A percentile compares a stretch with the other conserved stretches of the same genome.
phyloP scores from a whole-genome alignment of 2,888 invertebrate species.

The Hydrotaea cyrtoneurina region DNA sequence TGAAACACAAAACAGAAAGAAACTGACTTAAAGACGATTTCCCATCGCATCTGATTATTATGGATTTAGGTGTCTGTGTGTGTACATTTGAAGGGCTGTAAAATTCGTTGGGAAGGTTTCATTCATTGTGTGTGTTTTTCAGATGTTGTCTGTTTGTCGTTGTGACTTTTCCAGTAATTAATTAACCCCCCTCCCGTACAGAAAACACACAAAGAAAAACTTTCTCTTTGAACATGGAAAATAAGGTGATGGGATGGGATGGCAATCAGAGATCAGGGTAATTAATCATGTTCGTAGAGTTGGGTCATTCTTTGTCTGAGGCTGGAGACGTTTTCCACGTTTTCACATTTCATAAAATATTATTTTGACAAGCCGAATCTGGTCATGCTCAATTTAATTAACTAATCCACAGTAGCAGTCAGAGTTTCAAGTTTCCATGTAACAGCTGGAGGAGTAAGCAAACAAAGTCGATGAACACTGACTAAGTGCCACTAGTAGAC shows the following conservation, averaged over 20 bases:
- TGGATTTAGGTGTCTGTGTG: neutral
- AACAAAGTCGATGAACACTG: neutral
- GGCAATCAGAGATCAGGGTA: conserved; percentile 20
- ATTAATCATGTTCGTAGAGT: conserved; percentile 39
- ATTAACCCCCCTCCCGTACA: neutral
- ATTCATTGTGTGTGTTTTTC: neutral
- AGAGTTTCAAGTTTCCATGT: no score
- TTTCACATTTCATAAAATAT: no score
- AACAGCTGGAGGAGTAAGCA: no score
- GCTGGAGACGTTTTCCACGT: neutral
- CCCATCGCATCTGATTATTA: neutral
- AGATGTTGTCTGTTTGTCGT: neutral
- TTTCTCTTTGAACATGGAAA: conserved; percentile 5
- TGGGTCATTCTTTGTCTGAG: neutral
- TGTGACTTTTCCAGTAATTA: conserved; percentile 23
- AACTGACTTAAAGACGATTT: neutral
- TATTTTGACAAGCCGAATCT: no score
- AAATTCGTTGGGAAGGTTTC: neutral
- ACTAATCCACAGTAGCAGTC: no score
- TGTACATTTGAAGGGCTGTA: conserved; percentile 2
- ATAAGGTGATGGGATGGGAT: no score
- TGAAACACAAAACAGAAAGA: neutral
- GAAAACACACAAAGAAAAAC: neutral
- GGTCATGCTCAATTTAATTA: no score
- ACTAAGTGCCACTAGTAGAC: neutral